These are phyloP conservation scores for Iselma pallidipennis DNA, from an alignment of 2,888 invertebrate species.

Conservation along the genomic window DNA sequence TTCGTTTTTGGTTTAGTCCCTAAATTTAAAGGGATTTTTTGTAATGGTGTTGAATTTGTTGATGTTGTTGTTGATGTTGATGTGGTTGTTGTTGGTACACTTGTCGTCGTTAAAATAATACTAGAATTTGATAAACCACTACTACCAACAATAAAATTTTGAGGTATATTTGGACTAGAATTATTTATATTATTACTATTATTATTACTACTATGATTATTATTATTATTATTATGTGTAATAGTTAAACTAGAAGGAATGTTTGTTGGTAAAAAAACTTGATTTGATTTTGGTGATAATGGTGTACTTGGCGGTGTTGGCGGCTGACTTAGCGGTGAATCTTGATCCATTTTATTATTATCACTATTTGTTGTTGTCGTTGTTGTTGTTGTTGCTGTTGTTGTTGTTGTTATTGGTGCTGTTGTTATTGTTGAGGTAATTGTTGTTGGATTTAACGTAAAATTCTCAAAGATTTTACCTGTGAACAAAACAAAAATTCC, in stretches of 20 bases:
- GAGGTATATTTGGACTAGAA: conserved; percentile 52
- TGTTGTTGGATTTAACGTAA: conserved; percentile 46
- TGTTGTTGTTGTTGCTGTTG: conserved; percentile 11
- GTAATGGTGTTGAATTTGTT: conserved; percentile 15
- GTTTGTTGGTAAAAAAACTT: conserved; percentile 20
- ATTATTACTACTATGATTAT: background rate
- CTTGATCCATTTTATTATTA: conserved; percentile 7
- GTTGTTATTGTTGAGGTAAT: no score
- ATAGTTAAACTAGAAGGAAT: conserved; percentile 42
- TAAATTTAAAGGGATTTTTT: conserved; percentile 43
- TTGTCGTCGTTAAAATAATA: conserved; percentile 4
- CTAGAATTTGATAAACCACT: background rate
- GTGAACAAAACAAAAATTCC: conserved; percentile 35
- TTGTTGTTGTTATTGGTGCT: conserved; percentile 17
- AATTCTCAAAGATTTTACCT: conserved; percentile 59
- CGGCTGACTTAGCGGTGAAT: conserved; percentile 55
- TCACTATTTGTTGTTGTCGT: conserved; percentile 6
- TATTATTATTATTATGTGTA: conserved; percentile 32
- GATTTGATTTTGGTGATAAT: conserved; percentile 50
- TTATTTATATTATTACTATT: conserved; percentile 3
- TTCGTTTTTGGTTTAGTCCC: conserved; percentile 35
- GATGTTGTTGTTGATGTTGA: background rate
- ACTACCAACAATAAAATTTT: conserved; percentile 29
- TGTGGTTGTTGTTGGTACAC: conserved; percentile 7
- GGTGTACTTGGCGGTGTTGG: conserved; percentile 60